Conservation (phyloP, 2,113 vertebrate genomes). For the Gracilinanus agilis region DNA sequence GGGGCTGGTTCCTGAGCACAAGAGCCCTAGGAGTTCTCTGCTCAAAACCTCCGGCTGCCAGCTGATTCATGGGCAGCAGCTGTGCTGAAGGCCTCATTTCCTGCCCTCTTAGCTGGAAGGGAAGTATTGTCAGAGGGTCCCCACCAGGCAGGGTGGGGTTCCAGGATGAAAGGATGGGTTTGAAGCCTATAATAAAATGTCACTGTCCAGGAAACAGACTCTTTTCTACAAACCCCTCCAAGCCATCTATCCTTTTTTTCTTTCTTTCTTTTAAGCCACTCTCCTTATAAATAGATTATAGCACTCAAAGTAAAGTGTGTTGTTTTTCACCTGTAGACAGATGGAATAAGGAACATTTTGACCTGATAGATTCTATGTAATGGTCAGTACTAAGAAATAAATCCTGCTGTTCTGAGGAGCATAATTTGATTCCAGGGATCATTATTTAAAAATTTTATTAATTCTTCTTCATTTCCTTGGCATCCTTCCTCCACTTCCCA, state of each 20-base stretch:
- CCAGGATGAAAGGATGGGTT: conserved; percentile 35
- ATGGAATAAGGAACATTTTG: conserved; percentile 29
- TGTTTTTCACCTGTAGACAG: conserved; percentile 18
- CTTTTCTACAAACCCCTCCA: conserved; percentile 30
- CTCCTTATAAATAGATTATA: background rate
- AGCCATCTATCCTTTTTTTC: conserved; percentile 40
- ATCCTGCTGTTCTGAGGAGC: conserved; percentile 36
- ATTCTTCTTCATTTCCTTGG: conserved; percentile 36
- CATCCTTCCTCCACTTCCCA: background rate
- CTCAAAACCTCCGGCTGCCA: background rate
- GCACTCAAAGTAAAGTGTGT: background rate
- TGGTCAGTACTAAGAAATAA: background rate
- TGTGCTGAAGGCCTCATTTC: conserved; percentile 61
- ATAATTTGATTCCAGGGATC: conserved; percentile 54
- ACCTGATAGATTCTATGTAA: conserved; percentile 41
- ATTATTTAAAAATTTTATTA: conserved; percentile 56
- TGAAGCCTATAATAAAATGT: conserved; percentile 57
- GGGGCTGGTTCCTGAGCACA: background rate
- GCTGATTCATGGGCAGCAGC: conserved; percentile 64
- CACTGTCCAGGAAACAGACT: conserved; percentile 10
- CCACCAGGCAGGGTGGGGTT: conserved; percentile 3
- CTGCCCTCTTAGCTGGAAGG: conserved; percentile 67
- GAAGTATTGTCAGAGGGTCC: conserved; percentile 37
- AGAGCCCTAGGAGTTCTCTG: conserved; percentile 16
- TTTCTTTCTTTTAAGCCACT: background rate